Evolutionary conservation across 2,888 invertebrate genomes (phyloP).

Genomic region (Agyllia agylla): DNA sequence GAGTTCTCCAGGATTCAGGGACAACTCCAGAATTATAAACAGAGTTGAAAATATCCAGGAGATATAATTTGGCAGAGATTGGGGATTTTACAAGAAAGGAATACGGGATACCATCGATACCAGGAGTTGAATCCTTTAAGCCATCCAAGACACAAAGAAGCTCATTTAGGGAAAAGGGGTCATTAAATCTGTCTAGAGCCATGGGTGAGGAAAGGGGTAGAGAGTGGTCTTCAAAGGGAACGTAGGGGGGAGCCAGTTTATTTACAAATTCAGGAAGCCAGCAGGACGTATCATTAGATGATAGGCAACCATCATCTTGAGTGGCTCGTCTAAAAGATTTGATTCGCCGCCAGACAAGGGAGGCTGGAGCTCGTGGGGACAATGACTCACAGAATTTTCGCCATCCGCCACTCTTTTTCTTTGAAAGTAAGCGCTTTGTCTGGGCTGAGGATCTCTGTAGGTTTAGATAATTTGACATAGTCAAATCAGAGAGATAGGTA

Average conservation of each 20-base stretch:
- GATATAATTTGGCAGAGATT: not conserved
- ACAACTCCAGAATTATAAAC: not conserved
- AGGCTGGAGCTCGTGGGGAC: not conserved
- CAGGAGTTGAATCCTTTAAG: conserved; percentile 47
- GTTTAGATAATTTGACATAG: not conserved
- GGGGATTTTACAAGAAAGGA: conserved; percentile 16
- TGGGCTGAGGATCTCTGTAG: not conserved
- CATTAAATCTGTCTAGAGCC: not conserved
- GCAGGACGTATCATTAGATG: not conserved
- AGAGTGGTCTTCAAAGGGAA: not conserved
- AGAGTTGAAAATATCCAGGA: not conserved
- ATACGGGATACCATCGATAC: conserved; percentile 54
- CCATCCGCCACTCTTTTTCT: not conserved
- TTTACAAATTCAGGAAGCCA: not conserved
- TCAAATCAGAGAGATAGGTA: not conserved
- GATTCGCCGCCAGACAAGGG: not conserved
- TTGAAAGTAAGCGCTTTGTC: not conserved
- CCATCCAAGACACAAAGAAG: not conserved
- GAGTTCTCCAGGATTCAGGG: conserved; percentile 27
- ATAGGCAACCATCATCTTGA: not conserved
- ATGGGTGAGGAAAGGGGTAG: not conserved
- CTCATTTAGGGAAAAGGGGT: not conserved
- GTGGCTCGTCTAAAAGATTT: not conserved
- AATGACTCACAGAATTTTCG: not conserved
- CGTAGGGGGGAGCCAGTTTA: not conserved